Base-by-base conservation (phyloP, 1,140 invertebrate species). In the Scaptomyza montana region DNA sequence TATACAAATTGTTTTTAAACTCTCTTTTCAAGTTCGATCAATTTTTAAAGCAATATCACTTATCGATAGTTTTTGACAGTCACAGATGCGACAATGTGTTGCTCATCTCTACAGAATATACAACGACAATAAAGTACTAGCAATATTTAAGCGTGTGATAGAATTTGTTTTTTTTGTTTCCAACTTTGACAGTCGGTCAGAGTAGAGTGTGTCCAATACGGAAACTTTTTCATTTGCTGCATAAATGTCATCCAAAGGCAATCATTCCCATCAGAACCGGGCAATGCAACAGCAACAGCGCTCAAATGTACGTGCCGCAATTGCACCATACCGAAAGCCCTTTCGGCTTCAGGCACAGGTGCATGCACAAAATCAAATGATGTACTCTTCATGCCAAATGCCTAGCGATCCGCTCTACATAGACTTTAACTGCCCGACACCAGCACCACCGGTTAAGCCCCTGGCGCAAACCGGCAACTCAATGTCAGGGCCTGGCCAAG, bases 391-490 rank as follows among this genome's bases (percentile, higher is more conserved):
- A 39, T 80, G 80, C 66, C 91, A 92, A 55, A 92, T 92, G 67
- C 91, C 90, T n/a, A 85, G 87, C 57, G 91, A 92, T 77, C 82
- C 91, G 2, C 89, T 92, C 5, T 92, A 92, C 56, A 78, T 91
- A 19, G 91, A 92, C 68, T 92, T 92, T 10, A 92, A 90, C 64
- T 75, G 74, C 9, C 90, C 90, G 1, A 33, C 81, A 6, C 67
- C 73, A 12, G 59, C 63, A 10, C 55, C 55, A 9, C 45, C 60
- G 8, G 43, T 28, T 3, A 73, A 61, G 33, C 3, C 53, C 10
- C 53, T 41, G 12, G 10, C 51, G 19, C n/a, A 33, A 25, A 8
- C 53, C 45, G 63, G 54, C 28, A 47, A 39, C 39, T 28, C 28
- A 4, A 16, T 9, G 30, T 30, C 25, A n/a, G 54, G 45, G 13